Conservation (phyloP, 35 echinoderm and acorn worm species). For the Ptychodera flava region DNA sequence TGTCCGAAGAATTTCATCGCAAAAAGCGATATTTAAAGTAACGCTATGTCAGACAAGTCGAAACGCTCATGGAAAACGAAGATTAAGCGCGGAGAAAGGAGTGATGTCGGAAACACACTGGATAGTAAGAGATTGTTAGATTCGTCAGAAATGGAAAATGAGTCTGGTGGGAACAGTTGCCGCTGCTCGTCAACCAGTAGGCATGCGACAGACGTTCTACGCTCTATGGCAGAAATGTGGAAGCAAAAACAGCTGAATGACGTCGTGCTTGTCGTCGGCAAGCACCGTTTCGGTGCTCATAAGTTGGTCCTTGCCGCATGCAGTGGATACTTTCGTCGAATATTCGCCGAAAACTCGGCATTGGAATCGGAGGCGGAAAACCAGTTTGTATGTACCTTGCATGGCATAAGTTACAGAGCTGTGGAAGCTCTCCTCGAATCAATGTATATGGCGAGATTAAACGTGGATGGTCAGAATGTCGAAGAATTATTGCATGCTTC, state of each 20-base stretch:
- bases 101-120: no score
- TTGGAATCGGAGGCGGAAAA: slow-evolving; percentile 43
- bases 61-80: no score
- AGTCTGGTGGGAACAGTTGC: no score
- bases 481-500: slow-evolving; percentile 68
- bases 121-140: no score
- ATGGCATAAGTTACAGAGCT: slow-evolving; percentile 67
- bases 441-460: slow-evolving; percentile 71
- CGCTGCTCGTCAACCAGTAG: neutral
- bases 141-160: no score
- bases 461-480: slow-evolving; percentile 53
- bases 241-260: slow-evolving; percentile 76
- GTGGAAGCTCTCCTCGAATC: slow-evolving; percentile 68
- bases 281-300: slow-evolving; percentile 78
- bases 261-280: slow-evolving; percentile 68
- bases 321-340: slow-evolving; percentile 71
- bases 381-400: slow-evolving; percentile 67
- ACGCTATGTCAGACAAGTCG: no score
- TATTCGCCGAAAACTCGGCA: slow-evolving; percentile 64
- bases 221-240: slow-evolving; percentile 58
- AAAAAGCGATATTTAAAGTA: no score
- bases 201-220: slow-evolving; percentile 20
- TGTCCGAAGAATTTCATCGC: no score
- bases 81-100: no score
- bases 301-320: slow-evolving; percentile 74